phyloP scores from a whole-genome alignment of 2,113 vertebrate species.

The Mustela lutreola region DNA sequence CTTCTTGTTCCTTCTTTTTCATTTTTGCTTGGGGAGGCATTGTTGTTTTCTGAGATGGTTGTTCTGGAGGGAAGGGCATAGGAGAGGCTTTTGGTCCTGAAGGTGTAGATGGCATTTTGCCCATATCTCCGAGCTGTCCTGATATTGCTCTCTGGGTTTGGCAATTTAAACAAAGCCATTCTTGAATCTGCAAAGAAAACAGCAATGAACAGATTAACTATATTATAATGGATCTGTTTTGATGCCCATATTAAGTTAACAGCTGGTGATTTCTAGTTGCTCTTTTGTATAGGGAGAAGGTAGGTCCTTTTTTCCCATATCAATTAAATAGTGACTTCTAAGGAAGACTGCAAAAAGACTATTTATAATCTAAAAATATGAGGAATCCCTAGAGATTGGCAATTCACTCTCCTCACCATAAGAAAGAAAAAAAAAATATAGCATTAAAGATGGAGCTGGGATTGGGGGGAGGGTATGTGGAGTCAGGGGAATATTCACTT shows the following conservation, averaged over 20 bases:
- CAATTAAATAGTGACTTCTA: neutral
- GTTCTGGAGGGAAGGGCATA: conserved; percentile 74
- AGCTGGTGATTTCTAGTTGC: neutral
- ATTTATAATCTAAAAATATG: conserved; percentile 15
- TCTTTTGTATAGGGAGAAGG: neutral
- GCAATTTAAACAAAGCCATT: conserved; percentile 98
- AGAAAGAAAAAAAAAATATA: neutral
- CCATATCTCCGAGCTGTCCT: conserved; percentile 92
- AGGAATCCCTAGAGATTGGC: neutral
- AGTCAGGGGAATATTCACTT: neutral
- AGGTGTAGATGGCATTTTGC: conserved; percentile 87
- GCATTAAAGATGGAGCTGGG: neutral
- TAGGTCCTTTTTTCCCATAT: neutral
- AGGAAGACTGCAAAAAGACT: neutral
- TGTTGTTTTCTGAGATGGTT: conserved; percentile 78
- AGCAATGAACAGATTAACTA: conserved; percentile 64
- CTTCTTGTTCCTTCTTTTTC: conserved; percentile 83
- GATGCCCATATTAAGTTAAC: neutral
- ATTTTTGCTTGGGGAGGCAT: conserved; percentile 49
- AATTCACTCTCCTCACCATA: neutral
- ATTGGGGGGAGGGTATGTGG: too few relatives aligned
- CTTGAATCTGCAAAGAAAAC: conserved; percentile 90
- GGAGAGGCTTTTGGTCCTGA: conserved; percentile 84
- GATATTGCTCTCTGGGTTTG: conserved; percentile 95
- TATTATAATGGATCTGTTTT: neutral